Conservation (phyloP, 2,113 vertebrate species). For the Trogon surrucura region DNA sequence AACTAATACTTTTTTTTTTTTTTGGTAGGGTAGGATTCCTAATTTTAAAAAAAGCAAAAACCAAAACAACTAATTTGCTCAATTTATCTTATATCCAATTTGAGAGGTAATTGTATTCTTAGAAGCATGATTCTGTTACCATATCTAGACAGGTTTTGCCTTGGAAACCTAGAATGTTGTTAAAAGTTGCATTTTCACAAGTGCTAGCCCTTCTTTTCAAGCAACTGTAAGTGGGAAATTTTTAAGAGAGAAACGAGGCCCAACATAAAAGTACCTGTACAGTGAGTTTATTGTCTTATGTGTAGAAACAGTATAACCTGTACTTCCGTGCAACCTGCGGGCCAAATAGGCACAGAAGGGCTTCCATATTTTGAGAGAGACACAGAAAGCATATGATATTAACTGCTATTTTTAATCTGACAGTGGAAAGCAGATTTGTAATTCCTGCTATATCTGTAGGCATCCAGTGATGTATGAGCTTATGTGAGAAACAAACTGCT, state of each 20-base stretch:
- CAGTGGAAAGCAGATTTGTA: background rate
- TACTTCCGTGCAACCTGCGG: background rate
- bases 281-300: background rate
- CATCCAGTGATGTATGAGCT: background rate
- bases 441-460: background rate
- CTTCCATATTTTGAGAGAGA: background rate
- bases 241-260: background rate
- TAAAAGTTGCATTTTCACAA: background rate
- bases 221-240: background rate
- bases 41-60: background rate
- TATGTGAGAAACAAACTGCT: background rate
- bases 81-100: background rate
- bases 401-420: background rate
- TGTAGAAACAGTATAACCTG: background rate
- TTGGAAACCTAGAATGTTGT: background rate
- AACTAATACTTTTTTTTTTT: background rate
- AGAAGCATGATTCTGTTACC: background rate
- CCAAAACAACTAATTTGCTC: background rate
- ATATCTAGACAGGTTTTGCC: background rate
- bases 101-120: background rate
- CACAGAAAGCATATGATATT: background rate
- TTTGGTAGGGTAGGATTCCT: background rate
- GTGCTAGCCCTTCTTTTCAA: background rate
- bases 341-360: background rate
- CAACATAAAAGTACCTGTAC: background rate